These are phyloP conservation scores for Catocala nupta DNA, from an alignment of 2,888 invertebrate species.

Conservation along the genomic window DNA sequence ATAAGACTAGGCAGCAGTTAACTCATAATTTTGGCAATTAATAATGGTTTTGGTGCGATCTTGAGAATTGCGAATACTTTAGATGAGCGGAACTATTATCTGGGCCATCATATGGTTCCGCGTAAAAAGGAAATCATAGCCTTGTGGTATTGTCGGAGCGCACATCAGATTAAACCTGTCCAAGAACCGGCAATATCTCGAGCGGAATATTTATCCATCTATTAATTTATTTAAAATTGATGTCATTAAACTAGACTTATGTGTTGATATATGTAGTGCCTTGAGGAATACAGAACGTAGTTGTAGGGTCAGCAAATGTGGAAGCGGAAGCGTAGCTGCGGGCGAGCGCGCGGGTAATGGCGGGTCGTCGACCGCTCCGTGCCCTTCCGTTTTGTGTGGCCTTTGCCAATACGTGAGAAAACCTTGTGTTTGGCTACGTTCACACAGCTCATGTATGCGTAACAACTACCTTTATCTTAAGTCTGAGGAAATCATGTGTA, in stretches of 20 bases:
- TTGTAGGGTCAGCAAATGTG: conserved; percentile 48
- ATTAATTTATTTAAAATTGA: conserved; percentile 19
- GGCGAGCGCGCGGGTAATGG: conserved; percentile 23
- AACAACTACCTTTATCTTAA: not conserved
- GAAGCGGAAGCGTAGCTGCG: conserved; percentile 57
- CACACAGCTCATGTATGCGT: not conserved
- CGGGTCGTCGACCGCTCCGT: conserved; percentile 65
- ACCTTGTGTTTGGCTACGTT: not conserved
- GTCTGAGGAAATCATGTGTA: not conserved
- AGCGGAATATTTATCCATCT: conserved; percentile 25
- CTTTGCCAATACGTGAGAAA: conserved; percentile 1
- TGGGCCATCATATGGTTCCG: conserved; percentile 38
- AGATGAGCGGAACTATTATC: conserved; percentile 37
- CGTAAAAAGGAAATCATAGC: conserved; percentile 39
- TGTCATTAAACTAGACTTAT: conserved; percentile 19
- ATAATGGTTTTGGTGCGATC: not conserved
- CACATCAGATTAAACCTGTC: conserved; percentile 21
- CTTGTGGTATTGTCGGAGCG: conserved; percentile 14
- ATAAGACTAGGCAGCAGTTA: too few species aligned
- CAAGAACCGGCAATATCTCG: conserved; percentile 22
- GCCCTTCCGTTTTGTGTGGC: conserved; percentile 49
- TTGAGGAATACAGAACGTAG: conserved; percentile 56
- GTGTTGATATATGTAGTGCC: conserved; percentile 37
- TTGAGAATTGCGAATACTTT: conserved; percentile 22
- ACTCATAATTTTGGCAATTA: too few species aligned